Base-by-base conservation (phyloP, 1,140 invertebrate species). In the Microvelia longipes region DNA sequence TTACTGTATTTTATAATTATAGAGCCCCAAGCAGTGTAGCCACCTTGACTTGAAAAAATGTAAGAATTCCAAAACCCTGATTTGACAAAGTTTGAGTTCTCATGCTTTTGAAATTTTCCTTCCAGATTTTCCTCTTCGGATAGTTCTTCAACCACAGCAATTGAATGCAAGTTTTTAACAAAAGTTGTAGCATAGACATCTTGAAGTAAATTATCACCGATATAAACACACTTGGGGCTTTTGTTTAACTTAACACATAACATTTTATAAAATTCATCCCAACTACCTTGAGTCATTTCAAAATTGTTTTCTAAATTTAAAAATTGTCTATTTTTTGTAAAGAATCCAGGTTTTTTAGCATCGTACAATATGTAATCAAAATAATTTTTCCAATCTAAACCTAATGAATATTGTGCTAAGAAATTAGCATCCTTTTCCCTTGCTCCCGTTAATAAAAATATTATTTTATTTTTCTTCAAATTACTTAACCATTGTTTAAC, bases 171-270 rank as follows among this genome's bases (percentile, higher is more conserved):
- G 60, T 81, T 76, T 1, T 77, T 79, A 73, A 82, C 80, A 35
- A 79, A 78, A 29, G 83, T 80, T 0, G 90, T 87, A 25, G 87
- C 83, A 76, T 86, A 88, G 68, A 91, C 81, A 80, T 92, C 90
- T 79, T 92, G 89, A 30, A 90, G 80, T 5, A 92, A 76, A 81
- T 90, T 91, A 77, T 93, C 90, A 0, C 90, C 90, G 73, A 92
- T 77, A 74, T 91, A 93, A 0, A 91, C 73, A 69, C 86, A 86
- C 72, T 83, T 84, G 1, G 88, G 87, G 67, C 84, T 73, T 0
- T 79, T 71, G 35, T 83, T 81, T 0, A 79, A 60, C 28, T 66
- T 50, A 25, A 24, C n/a, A 15, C 11, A 27, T 24, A 29, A 19
- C 5, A 63, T 30, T 60, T 66, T 28, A 30, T 28, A 28, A 15